Evolutionary conservation across 1,140 invertebrate genomes (phyloP).

Genomic region (Pogonomyrmex californicus): DNA sequence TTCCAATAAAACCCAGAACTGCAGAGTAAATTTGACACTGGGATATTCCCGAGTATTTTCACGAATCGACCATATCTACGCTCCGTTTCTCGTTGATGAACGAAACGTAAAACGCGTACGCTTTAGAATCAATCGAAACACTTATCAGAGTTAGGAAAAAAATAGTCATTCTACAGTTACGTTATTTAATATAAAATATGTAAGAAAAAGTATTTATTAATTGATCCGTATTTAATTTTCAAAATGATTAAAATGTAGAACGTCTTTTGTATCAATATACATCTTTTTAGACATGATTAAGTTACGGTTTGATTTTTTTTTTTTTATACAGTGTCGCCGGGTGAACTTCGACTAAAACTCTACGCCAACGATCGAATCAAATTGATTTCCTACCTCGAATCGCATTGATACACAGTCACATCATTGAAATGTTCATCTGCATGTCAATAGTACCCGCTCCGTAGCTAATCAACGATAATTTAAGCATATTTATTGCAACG

Average conservation of each 20-base stretch:
- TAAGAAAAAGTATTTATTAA: neutral
- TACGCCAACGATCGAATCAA: neutral
- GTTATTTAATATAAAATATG: neutral
- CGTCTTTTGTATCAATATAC: neutral
- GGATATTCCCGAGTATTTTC: neutral
- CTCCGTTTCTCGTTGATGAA: constrained; percentile 5
- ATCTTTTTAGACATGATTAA: neutral
- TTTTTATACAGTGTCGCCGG: neutral
- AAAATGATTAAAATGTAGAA: neutral
- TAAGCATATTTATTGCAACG: constrained; percentile 43
- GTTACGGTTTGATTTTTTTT: neutral
- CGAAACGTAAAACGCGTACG: neutral
- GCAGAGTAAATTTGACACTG: neutral
- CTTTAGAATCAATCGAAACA: neutral
- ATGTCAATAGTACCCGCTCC: constrained; percentile 38
- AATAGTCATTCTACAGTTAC: constrained; percentile 3
- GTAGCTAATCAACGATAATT: constrained; percentile 42
- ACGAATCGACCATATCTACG: neutral
- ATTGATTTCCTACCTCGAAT: constrained; percentile 21
- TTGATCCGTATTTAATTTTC: neutral
- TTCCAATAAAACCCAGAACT: neutral
- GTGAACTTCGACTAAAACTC: neutral
- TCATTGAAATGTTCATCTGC: constrained; percentile 35
- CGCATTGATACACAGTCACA: neutral
- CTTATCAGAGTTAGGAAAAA: neutral